Evolutionary conservation across 2,797 vertebrate species (phyloP).

Genomic region (Pelochelys cantorii): DNA sequence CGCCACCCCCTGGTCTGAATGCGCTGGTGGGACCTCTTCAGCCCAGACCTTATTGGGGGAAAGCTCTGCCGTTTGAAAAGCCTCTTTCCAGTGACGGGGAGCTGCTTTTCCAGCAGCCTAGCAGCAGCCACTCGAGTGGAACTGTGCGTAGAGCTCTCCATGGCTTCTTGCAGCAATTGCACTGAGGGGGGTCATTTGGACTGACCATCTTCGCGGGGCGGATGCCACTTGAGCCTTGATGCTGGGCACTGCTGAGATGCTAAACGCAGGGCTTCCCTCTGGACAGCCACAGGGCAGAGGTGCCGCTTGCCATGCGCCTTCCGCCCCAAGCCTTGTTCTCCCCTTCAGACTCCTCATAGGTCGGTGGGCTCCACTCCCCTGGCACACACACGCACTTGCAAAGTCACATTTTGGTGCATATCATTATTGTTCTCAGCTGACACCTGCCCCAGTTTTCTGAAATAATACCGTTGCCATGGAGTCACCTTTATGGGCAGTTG

Average conservation of each 20-base stretch:
- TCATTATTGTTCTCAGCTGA: background rate
- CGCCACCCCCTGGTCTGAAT: background rate
- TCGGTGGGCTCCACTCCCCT: background rate
- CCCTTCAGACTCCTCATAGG: background rate
- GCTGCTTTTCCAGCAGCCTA: conserved; percentile 4
- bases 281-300: background rate
- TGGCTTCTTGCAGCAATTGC: rapidly evolving
- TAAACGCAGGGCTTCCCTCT: background rate
- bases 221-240: background rate
- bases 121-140: background rate
- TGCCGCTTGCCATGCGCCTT: background rate
- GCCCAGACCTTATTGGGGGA: rapidly evolving
- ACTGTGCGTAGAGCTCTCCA: rapidly evolving
- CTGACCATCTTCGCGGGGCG: background rate
- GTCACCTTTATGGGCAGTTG: background rate
- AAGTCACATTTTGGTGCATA: background rate
- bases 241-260: background rate
- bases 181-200: background rate
- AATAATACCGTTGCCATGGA: background rate
- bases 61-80: background rate
- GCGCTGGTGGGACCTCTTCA: background rate
- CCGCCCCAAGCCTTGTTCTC: background rate
- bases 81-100: background rate
- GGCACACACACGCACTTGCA: background rate
- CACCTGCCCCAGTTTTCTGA: background rate